These are phyloP conservation scores for Mionectes macconnelli DNA, from an alignment of 2,113 vertebrate species.

Conservation along the genomic window DNA sequence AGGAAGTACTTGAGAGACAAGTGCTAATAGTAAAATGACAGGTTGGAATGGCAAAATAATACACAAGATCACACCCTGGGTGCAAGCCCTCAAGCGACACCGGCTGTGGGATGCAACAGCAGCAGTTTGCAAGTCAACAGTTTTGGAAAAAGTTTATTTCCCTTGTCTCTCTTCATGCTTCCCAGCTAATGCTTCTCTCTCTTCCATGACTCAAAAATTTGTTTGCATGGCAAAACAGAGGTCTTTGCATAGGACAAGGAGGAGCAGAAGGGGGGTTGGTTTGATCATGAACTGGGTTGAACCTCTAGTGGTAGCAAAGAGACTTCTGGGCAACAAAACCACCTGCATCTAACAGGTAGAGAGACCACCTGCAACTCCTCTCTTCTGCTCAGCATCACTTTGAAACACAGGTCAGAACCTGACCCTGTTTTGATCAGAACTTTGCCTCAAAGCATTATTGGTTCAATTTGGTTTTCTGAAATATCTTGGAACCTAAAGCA, in stretches of 20 bases:
- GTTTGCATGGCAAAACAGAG: neutral
- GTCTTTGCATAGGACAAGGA: neutral
- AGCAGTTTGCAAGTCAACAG: neutral
- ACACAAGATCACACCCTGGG: neutral
- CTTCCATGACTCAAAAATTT: neutral
- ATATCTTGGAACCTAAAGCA: neutral
- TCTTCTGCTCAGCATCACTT: neutral
- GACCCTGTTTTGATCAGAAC: neutral
- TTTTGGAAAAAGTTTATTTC: neutral
- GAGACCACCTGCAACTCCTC: neutral
- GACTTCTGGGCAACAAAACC: neutral
- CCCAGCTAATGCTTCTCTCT: neutral
- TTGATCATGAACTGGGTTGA: neutral
- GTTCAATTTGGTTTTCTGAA: neutral
- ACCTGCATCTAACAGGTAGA: neutral
- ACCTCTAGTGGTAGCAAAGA: neutral
- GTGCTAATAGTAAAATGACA: neutral
- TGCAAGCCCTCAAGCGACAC: neutral
- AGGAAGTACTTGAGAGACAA: neutral
- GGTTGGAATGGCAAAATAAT: neutral
- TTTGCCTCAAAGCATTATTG: neutral
- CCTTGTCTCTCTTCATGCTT: neutral
- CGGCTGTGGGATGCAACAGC: neutral
- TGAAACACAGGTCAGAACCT: neutral
- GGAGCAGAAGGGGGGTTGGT: neutral